These are phyloP conservation scores for Heliconius ethilla DNA, from an alignment of 2,888 invertebrate species.

Conservation along the genomic window DNA sequence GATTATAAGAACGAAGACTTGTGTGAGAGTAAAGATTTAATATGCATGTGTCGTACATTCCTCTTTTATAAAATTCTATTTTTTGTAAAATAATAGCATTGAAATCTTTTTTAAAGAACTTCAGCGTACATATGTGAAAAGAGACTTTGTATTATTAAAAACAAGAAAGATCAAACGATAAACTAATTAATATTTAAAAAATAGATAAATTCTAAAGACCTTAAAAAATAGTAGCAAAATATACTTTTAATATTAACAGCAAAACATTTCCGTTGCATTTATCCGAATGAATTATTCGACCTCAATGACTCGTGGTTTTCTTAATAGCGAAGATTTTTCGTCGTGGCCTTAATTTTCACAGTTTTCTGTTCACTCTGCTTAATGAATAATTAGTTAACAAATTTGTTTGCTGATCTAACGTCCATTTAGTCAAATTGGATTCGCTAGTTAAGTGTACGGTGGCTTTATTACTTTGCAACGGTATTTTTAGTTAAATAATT, in stretches of 20 bases:
- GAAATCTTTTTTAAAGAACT: not conserved
- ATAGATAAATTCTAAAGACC: not conserved
- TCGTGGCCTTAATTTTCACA: constrained; percentile 34
- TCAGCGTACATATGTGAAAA: not conserved
- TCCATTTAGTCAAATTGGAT: constrained; percentile 50
- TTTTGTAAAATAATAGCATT: not conserved
- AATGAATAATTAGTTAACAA: constrained; percentile 51
- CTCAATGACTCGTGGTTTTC: constrained; percentile 20
- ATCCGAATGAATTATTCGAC: constrained; percentile 18
- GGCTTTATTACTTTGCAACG: constrained; percentile 8
- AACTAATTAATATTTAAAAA: not conserved
- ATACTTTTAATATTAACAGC: not conserved
- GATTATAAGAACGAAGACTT: too few relatives aligned
- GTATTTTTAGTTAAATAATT: constrained; percentile 1
- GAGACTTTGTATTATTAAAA: too few relatives aligned
- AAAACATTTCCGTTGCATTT: constrained; percentile 2
- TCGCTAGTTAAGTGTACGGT: constrained; percentile 38
- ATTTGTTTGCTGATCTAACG: constrained; percentile 50
- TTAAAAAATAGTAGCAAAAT: not conserved
- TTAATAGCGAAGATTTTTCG: constrained; percentile 28
- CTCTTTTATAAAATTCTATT: not conserved
- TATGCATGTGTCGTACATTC: too few relatives aligned
- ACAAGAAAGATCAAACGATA: too few relatives aligned
- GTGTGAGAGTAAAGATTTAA: too few relatives aligned
- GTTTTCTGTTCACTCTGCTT: constrained; percentile 35